Evolutionary conservation across 2,888 invertebrate species (phyloP).

Genomic region (Luperina testacea): DNA sequence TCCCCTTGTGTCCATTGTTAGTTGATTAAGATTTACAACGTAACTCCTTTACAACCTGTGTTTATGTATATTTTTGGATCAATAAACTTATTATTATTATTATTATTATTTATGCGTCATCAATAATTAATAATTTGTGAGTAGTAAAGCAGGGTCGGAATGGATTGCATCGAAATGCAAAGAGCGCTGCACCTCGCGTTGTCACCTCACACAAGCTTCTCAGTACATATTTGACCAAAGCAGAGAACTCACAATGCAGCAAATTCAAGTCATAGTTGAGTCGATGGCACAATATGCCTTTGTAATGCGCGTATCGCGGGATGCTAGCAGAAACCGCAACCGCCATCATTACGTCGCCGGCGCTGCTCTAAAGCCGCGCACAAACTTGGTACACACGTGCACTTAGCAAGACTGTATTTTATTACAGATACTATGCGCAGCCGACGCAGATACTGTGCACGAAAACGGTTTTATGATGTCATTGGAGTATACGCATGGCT

Average conservation of each 20-base stretch:
- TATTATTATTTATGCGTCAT: constrained; percentile 51
- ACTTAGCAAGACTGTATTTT: constrained; percentile 35
- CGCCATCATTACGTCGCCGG: constrained; percentile 39
- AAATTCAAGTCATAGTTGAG: constrained; percentile 53
- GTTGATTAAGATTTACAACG: too few species aligned
- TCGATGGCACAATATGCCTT: constrained; percentile 48
- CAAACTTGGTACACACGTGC: constrained; percentile 47
- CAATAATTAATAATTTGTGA: constrained; percentile 48
- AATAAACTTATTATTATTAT: too few species aligned
- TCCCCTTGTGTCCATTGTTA: too few species aligned
- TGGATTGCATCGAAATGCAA: constrained; percentile 54
- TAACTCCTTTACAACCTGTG: too few species aligned
- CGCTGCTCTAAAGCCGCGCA: constrained; percentile 25
- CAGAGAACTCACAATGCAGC: constrained; percentile 53
- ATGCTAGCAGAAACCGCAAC: constrained; percentile 52
- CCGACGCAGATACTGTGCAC: constrained; percentile 35
- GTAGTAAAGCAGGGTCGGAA: constrained; percentile 16
- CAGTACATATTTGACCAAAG: constrained; percentile 57
- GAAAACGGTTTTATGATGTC: constrained; percentile 49
- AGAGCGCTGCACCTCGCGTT: constrained; percentile 40
- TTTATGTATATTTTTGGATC: too few species aligned
- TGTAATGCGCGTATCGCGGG: constrained; percentile 48
- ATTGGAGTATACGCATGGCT: constrained; percentile 45
- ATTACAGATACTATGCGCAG: constrained; percentile 30
- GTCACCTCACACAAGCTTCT: constrained; percentile 57